These are phyloP conservation scores for Goniozus legneri DNA, from an alignment of 1,140 invertebrate genomes.

Conservation along the genomic window DNA sequence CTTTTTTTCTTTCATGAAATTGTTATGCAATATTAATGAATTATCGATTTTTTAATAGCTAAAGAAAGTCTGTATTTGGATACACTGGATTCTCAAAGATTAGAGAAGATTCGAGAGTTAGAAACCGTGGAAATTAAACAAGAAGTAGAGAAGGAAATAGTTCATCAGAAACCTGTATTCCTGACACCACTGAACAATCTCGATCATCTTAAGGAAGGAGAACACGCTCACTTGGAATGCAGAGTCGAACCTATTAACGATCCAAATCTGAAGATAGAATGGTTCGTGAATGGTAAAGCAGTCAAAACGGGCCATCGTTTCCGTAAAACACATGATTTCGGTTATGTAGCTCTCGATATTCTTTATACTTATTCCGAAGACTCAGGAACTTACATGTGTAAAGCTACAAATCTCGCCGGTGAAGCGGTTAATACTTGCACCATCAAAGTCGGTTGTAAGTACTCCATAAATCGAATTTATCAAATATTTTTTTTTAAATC, in stretches of 20 bases:
- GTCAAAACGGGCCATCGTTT: conserved; percentile 73
- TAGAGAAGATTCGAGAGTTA: conserved; percentile 84
- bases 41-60: conserved; percentile 53
- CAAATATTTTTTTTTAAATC: neutral
- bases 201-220: conserved; percentile 84
- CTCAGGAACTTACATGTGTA: conserved; percentile 91
- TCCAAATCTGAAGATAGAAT: conserved; percentile 90
- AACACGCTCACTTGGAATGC: conserved; percentile 92
- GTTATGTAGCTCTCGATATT: conserved; percentile 92
- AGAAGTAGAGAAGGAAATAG: conserved; percentile 71
- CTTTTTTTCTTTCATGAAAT: conserved; percentile 9
- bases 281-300: conserved; percentile 60
- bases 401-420: conserved; percentile 86
- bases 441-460: conserved; percentile 73
- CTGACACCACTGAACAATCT: conserved; percentile 80
- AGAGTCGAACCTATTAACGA: conserved; percentile 94
- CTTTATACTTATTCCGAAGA: conserved; percentile 92
- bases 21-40: conserved; percentile 1
- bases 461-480: neutral
- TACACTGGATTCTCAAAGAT: conserved; percentile 82
- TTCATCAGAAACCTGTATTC: conserved; percentile 81
- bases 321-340: conserved; percentile 91
- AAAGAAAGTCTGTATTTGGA: conserved; percentile 82
- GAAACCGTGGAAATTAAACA: conserved; percentile 77
- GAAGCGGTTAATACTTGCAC: conserved; percentile 90